phyloP scores from a whole-genome alignment of 2,113 vertebrate genomes.

The Rhynchomys soricoides region DNA sequence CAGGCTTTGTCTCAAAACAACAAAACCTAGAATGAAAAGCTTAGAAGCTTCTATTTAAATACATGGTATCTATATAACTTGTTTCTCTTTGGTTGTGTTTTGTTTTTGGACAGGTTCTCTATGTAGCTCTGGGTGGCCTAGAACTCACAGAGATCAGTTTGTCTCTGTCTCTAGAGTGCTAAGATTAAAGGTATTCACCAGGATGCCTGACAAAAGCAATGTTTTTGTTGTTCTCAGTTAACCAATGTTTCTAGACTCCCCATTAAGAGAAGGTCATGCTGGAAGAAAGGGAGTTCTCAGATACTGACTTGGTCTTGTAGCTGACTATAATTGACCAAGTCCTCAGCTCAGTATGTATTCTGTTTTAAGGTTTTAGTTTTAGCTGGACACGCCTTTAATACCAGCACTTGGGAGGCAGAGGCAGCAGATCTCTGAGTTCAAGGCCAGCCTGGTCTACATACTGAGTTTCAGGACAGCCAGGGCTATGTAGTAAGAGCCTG shows the following conservation, averaged over 20 bases:
- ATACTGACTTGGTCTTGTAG: not conserved
- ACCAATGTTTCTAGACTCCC: not conserved
- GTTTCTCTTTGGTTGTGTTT: not conserved
- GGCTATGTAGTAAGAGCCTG: not conserved
- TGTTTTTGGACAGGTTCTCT: not conserved
- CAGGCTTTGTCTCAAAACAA: not conserved
- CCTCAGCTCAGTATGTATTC: not conserved
- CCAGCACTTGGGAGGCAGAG: not conserved
- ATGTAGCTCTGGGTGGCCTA: not conserved
- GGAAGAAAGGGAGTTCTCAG: not conserved
- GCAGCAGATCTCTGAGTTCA: not conserved
- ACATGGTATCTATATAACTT: constrained; percentile 17
- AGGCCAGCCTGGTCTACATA: not conserved
- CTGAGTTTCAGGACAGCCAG: not conserved
- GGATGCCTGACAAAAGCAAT: not conserved
- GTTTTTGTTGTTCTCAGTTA: not conserved
- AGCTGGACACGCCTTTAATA: not conserved
- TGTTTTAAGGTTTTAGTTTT: not conserved
- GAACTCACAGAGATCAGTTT: not conserved
- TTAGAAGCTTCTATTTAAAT: constrained; percentile 36
- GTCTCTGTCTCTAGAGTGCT: not conserved
- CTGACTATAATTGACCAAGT: not conserved
- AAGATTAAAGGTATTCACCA: not conserved
- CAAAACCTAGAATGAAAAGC: not conserved
- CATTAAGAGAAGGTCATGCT: not conserved